Conservation (phyloP, 2,113 vertebrate species). For the Rhipidura dahli region DNA sequence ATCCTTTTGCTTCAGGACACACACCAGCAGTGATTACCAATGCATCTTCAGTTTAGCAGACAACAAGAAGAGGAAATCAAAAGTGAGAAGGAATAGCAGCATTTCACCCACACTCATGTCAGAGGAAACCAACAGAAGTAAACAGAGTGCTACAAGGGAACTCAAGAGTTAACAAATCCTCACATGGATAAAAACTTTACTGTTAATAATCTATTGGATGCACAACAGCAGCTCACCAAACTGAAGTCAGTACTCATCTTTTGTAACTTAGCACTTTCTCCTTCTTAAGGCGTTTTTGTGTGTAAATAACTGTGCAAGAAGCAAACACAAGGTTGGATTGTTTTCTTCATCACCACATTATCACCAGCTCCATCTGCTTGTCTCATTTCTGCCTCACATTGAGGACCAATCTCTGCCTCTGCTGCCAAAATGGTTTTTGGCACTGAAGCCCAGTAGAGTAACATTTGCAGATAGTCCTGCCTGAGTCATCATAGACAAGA, state of each 20-base stretch:
- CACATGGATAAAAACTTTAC: neutral
- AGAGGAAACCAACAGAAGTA: neutral
- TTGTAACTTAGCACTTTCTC: slow-evolving; percentile 20
- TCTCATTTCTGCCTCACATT: neutral
- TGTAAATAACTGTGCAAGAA: neutral
- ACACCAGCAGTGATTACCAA: neutral
- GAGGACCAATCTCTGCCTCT: neutral
- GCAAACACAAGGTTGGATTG: neutral
- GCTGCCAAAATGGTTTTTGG: neutral
- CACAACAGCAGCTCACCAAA: slow-evolving; percentile 34
- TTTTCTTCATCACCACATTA: neutral
- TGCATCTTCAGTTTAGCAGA: neutral
- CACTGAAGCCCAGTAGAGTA: neutral
- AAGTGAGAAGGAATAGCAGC: neutral
- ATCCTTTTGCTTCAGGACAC: neutral
- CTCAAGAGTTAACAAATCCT: neutral
- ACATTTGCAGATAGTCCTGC: neutral
- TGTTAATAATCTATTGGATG: neutral
- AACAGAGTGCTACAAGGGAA: neutral
- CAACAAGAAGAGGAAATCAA: neutral
- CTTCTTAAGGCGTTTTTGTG: neutral
- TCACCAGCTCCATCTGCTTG: neutral
- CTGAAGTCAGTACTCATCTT: slow-evolving; percentile 41
- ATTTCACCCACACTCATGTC: neutral
- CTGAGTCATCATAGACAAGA: neutral